Base-by-base conservation (phyloP, 1,140 invertebrate species). In the Sinonovacula constricta region DNA sequence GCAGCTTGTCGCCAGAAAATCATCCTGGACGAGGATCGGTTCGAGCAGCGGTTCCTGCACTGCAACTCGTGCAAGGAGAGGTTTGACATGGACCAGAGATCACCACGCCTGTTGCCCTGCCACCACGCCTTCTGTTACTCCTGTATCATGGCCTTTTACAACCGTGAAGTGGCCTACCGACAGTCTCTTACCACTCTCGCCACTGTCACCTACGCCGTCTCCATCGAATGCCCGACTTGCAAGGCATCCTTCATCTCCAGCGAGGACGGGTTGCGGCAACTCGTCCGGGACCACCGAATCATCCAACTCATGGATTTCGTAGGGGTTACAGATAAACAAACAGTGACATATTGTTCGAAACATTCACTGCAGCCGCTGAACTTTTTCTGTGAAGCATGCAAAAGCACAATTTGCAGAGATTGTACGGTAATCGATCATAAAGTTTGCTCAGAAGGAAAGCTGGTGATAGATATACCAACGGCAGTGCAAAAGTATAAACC, bases 141-240 rank as follows among this genome's bases (percentile, higher is more conserved):
- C 7, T 95, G 94, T 82, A 90, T 95, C n/a, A 14, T 72, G 33
- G 60, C 82, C 33, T 26, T 89, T 24, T 83, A 80, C 74, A 26
- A 72, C 15, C 63, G 65, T 3, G 81, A 85, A 45, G 57, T 63
- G 15, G 77, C 82, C 51, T 82, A 87, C 31, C 67, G 82, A 15
- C 79, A 82, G 26, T 83, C 63, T n/a, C 72, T 84, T 14, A 66
- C 81, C 12, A 67, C 81, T 2, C 15, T 79, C 10, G 68, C 79
- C 22, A 30, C 81, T 0, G 31, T 69, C 15, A n/a, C 75, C 10
- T 69, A 57, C 39, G 78, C 85, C 0, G 80, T 87, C 10, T 84
- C 75, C 14, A 59, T 87, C 45, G 66, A 77, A 22, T 87, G 86
- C 56, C 84, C 84, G 18, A 79, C 71, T 28, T 87, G 86, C 57